Percentiles rank a stretch among this genome's conserved stretches.
Evolutionary conservation across 2,888 invertebrate species (phyloP).

Genomic region (Cheilosia pagana): DNA sequence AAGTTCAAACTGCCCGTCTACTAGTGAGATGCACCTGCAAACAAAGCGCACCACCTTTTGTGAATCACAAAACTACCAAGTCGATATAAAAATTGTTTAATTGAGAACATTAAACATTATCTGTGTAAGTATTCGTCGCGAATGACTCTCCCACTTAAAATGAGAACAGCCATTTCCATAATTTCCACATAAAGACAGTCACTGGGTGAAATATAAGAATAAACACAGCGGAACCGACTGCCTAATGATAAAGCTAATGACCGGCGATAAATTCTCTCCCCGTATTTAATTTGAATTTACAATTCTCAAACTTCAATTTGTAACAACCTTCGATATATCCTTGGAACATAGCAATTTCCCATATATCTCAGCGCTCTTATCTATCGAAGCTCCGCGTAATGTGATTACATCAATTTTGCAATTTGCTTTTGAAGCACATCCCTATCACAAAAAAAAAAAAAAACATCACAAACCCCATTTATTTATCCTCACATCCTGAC

Average conservation of each 20-base stretch:
- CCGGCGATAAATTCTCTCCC: conserved; percentile 41
- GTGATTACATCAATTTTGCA: conserved; percentile 56
- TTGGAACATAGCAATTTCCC: conserved; percentile 11
- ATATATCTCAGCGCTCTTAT: not conserved
- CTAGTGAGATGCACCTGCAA: too few relatives aligned
- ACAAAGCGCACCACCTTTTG: too few relatives aligned
- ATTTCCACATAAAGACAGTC: conserved; percentile 48
- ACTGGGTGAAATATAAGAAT: conserved; percentile 21
- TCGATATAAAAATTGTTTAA: too few relatives aligned
- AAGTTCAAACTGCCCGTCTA: too few relatives aligned
- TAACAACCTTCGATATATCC: conserved; percentile 21
- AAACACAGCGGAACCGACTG: conserved; percentile 20
- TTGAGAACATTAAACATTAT: conserved; percentile 24
- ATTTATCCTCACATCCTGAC: conserved; percentile 51
- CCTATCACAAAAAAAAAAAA: not conserved
- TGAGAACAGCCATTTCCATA: conserved; percentile 45
- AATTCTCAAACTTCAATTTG: conserved; percentile 38
- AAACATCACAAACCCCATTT: conserved; percentile 31
- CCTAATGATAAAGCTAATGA: conserved; percentile 57
- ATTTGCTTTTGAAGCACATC: conserved; percentile 27
- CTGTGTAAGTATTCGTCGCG: conserved; percentile 11
- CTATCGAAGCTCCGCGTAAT: conserved; percentile 18
- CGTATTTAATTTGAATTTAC: conserved; percentile 37
- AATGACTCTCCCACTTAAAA: not conserved
- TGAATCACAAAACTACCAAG: too few relatives aligned